Base-by-base conservation (phyloP, 2,888 invertebrate species). In the Dendrolimus pini region DNA sequence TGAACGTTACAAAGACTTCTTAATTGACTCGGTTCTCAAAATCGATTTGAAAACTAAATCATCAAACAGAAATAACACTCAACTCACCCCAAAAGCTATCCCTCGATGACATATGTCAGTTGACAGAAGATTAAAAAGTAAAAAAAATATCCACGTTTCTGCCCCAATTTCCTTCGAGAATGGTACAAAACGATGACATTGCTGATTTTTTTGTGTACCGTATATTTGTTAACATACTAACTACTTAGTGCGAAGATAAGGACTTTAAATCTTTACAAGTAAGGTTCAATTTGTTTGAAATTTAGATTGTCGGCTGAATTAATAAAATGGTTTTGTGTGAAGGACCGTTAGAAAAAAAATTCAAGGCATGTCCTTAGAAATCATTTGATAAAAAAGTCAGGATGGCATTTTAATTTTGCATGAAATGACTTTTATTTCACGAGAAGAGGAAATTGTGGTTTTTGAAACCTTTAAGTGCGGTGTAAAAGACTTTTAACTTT, bases 341-440 rank as follows among this genome's bases (percentile, higher is more conserved):
- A 71, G 66, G 67, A 71, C 75, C 74, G 77, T 77, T 76, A 73
- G 71, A 67, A 74, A 80, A 80, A 81, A 82, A 80, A 70, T 54
- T 54, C 61, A 67, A 74, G 74, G 68, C 68, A 65, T 63, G 72
- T 77, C 76, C 75, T 76, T 73, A 72, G 71, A 74, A 71, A 67
- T 70, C 54, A 61, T 66, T 65, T 72, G 77, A 77, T 76, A 77
- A 80, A 30, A 30, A 30, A 30, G 30, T 30, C 30, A 30, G 74
- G 75, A 65, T 60, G 72, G 79, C 74, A 71, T 70, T 72, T 82
- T 84, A 85, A 86, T 83, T 84, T 86, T 77, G 86, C 86, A 83
- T 86, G 86, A 85, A 85, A 85, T 86, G 75, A 85, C 81, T 83
- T 82, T 71, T 66, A 64, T 47, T 8, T 47, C 9, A 47, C 47